A percentile compares a stretch with the other conserved stretches of the same genome.
phyloP scores from a whole-genome alignment of 2,113 vertebrate genomes.

The Atractosteus spatula region DNA sequence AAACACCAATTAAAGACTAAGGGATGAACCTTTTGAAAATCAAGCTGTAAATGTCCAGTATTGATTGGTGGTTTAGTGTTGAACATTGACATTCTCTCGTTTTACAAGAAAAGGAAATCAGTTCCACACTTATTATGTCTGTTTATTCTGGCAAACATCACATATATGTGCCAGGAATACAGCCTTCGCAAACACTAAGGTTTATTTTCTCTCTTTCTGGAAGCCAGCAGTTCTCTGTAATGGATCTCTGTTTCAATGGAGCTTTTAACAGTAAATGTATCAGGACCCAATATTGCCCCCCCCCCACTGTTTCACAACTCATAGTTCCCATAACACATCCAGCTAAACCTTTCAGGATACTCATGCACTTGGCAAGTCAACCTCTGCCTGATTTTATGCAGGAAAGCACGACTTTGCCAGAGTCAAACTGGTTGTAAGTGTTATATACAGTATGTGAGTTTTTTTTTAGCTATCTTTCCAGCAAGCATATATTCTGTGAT shows the following conservation, averaged over 20 bases:
- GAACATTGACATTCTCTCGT: constrained; percentile 69
- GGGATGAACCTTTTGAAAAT: constrained; percentile 16
- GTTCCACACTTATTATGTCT: constrained; percentile 40
- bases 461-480: not conserved
- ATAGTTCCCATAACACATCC: not conserved
- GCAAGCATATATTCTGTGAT: not conserved
- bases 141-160: constrained; percentile 31
- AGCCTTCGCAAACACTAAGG: not conserved
- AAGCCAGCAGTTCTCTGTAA: constrained; percentile 44
- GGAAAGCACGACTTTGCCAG: not conserved
- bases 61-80: constrained; percentile 55
- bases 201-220: constrained; percentile 46
- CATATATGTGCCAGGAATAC: constrained; percentile 49
- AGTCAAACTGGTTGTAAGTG: constrained; percentile 13
- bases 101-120: constrained; percentile 51
- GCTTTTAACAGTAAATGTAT: constrained; percentile 1
- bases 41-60: constrained; percentile 65
- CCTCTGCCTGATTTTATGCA: not conserved
- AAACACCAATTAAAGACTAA: not conserved
- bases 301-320: not conserved
- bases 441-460: not conserved
- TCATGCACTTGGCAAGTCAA: no score
- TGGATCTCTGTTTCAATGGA: constrained; percentile 35
- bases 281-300: not conserved
- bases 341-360: not conserved